Evolutionary conservation across 2,888 invertebrate genomes (phyloP), one percentile per base, ranked within the genome.

Genomic region (Phorcus lineatus): DNA sequence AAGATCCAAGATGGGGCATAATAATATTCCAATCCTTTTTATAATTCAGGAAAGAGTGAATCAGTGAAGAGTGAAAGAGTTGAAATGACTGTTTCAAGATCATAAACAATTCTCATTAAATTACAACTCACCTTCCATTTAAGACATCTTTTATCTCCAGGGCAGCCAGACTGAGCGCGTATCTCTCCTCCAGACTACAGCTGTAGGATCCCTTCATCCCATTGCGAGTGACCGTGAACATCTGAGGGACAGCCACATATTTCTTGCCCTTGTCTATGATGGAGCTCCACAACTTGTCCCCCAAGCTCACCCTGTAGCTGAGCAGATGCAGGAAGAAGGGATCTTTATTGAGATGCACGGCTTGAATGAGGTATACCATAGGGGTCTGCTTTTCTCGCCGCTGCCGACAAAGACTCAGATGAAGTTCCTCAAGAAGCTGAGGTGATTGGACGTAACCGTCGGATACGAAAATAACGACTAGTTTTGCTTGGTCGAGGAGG

Each of bases 391-490:
- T 79, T 6, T 77, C 74, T n/a, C 81, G 81, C 36, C 91, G 76
- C 77, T 91, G 90, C 62, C 89, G 82, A 67, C 86, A 84, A 3
- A 92, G 83, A 7, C 89, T 88, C 2, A 90, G 82, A 77, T 90
- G 88, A 3, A 92, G 86, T 79, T 91, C 90, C 52, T 91, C 88
- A 79, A 90, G 83, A 16, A 88, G 86, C 62, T 86, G 83, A 16
- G 80, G 76, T 11, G 88, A 88, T n/a, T 82, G 67, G 3, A 90
- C 54, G 70, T 88, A 90, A 17, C 88, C 86, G 17, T 87, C 81
- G 0, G 91, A 91, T 11, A 92, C 78, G 36, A 92, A 85, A 22
- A 89, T 77, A 3, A 92, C 88, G 19, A 91, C 85, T 57, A 86
- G 83, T 53, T 84, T 83, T 3, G 91, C 89, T 11, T 81, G 81